Evolutionary conservation across 1,140 invertebrate genomes (phyloP), one percentile per base, ranked within the genome.

Genomic region (Centruroides sculpturatus): DNA sequence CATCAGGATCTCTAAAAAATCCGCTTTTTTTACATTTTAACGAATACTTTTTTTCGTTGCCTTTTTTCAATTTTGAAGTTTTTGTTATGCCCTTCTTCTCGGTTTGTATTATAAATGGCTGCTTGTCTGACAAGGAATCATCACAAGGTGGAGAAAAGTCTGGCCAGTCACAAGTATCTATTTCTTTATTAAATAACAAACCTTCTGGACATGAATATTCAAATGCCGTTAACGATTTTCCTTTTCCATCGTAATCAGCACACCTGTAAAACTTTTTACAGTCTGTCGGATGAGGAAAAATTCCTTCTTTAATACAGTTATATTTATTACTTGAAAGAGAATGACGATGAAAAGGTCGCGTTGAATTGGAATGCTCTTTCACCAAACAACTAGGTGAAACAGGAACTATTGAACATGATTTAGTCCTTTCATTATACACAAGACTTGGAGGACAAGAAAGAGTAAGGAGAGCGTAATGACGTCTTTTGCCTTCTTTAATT

Each of bases 71-170:
- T 41, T 41, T 41, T 41, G 41, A 0, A 41, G 41, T 41, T 41
- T 41, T 5, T 6, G 41, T 41, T 41, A 8, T 41, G 8, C 8
- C 41, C 8, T 41, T 41, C 41, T 41, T 41, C 8, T 41, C 8
- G 8, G 3, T 41, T 5, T 41, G 41, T 41, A 8, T 41, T 41
- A 5, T 41, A 6, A 41, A 6, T 6, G 5, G 41, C 8, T 41
- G 5, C 8, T 41, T 41, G 8, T 41, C 8, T 41, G 8, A 41
- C 3, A 8, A 60, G 35, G 51, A 13, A 7, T 47, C 55, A 35
- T 59, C 49, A 79, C 36, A 87, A 82, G 64, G 83, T 82, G 67
- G 83, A 83, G 50, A 80, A 70, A 84, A 80, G 0, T 84, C 58
- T n/a, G 67, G 67, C 67, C 67, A 68, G 50, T 68, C 68, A 36